phyloP scores from a whole-genome alignment of 2,113 vertebrate species.

The Pteronura brasiliensis region DNA sequence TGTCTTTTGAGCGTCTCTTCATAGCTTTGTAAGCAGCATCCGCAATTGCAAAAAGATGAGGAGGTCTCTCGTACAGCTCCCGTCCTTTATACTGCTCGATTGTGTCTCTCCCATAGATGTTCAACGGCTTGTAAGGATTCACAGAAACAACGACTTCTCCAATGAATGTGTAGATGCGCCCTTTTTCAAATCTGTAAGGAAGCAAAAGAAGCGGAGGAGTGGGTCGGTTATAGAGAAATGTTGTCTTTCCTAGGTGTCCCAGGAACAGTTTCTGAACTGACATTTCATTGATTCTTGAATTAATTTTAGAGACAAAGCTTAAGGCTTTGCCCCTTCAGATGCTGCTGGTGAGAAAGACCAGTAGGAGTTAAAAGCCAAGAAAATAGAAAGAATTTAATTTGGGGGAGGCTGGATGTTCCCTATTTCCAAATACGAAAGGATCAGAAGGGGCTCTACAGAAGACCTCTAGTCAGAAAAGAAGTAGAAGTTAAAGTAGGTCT shows the following conservation, averaged over 20 bases:
- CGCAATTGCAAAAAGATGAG: slow-evolving; percentile 96
- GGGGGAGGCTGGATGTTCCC: neutral
- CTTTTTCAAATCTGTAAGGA: slow-evolving; percentile 92
- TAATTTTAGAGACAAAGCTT: neutral
- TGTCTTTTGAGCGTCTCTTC: slow-evolving; percentile 98
- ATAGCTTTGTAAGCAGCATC: slow-evolving; percentile 99
- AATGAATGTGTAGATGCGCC: slow-evolving; percentile 95
- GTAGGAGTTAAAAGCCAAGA: neutral
- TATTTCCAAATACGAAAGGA: slow-evolving; percentile 7
- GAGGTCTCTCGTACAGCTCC: slow-evolving; percentile 96
- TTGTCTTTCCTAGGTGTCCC: neutral
- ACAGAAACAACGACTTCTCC: slow-evolving; percentile 98
- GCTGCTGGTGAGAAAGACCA: neutral
- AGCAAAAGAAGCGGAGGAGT: neutral
- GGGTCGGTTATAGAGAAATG: neutral
- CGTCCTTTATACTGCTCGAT: slow-evolving; percentile 96
- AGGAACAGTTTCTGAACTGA: neutral
- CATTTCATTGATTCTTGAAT: neutral
- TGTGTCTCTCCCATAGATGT: slow-evolving; percentile 94
- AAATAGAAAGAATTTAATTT: neutral
- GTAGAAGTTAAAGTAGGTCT: neutral
- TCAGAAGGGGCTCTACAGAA: neutral
- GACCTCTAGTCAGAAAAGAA: neutral
- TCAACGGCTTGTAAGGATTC: slow-evolving; percentile 95
- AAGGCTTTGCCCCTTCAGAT: neutral